These are phyloP conservation scores for Coreius guichenoti DNA, from an alignment of 2,797 vertebrate genomes.

Conservation along the genomic window DNA sequence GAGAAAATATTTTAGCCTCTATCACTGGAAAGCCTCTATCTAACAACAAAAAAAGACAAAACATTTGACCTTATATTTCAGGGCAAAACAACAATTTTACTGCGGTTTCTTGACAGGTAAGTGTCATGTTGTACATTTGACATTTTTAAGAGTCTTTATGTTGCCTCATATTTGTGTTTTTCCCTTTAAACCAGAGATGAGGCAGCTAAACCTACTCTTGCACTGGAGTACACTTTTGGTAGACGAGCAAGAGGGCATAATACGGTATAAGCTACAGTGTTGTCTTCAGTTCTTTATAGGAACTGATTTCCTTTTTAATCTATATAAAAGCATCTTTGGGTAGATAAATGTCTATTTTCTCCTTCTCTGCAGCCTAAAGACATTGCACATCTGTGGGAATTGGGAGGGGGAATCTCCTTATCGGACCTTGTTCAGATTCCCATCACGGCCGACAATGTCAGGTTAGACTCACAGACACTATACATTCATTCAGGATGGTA, in stretches of 20 bases:
- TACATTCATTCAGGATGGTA: not conserved
- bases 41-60: too few species aligned
- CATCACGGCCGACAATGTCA: conserved; percentile 81
- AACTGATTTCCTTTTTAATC: not conserved
- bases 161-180: not conserved
- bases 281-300: not conserved
- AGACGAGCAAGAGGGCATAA: conserved; percentile 89
- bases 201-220: conserved; percentile 90
- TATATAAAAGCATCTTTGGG: not conserved
- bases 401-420: conserved; percentile 92
- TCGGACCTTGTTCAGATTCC: conserved; percentile 90
- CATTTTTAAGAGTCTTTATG: not conserved
- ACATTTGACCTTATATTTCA: conserved; percentile 58
- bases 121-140: conserved; percentile 32
- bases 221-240: conserved; percentile 94
- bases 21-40: too few species aligned
- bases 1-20: not conserved
- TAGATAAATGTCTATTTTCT: not conserved
- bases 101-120: conserved; percentile 93
- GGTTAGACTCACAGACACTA: conserved; percentile 71
- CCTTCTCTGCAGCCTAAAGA: conserved; percentile 87
- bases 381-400: conserved; percentile 94
- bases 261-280: conserved; percentile 73
- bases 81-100: conserved; percentile 95
- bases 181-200: conserved; percentile 83